Evolutionary conservation across 92 coral and sea anemone genomes (phyloP).

Genomic region (Ricordea florida): DNA sequence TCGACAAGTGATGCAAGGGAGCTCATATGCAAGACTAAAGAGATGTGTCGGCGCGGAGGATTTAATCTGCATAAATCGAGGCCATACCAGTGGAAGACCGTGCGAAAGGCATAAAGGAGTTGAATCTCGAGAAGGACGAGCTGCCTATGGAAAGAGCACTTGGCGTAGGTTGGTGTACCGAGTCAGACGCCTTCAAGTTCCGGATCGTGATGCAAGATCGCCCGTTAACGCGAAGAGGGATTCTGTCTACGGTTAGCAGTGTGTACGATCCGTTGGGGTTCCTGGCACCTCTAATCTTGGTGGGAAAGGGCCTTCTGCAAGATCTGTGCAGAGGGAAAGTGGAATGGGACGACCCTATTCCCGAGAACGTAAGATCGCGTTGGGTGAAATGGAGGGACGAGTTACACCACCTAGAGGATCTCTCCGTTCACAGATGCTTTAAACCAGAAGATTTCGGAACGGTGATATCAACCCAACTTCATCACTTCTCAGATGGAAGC

Average conservation of each 20-base stretch:
- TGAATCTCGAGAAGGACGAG: conserved; percentile 3
- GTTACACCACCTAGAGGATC: conserved; percentile 2
- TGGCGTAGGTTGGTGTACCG: conserved; percentile 38
- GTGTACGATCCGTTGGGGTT: conserved; percentile 43
- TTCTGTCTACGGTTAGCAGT: conserved; percentile 29
- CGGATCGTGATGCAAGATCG: conserved; percentile 34
- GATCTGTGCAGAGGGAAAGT: conserved; percentile 40
- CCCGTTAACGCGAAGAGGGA: conserved; percentile 28
- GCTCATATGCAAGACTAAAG: no score
- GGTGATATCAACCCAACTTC: conserved; percentile 13
- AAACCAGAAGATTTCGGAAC: conserved; percentile 9
- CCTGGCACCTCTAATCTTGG: conserved; percentile 31
- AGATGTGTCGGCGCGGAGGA: conserved; percentile 19
- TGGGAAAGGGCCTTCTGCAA: conserved; percentile 44
- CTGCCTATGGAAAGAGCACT: conserved; percentile 42
- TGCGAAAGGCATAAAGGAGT: conserved; percentile 2
- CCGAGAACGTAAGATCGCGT: conserved; percentile 1
- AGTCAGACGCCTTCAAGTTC: conserved; percentile 45
- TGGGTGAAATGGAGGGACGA: conserved; percentile 35
- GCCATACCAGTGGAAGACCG: conserved; percentile 4
- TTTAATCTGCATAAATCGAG: conserved; percentile 15
- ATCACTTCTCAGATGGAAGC: conserved; percentile 15
- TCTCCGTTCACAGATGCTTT: conserved; percentile 19
- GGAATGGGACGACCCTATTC: conserved; percentile 46
- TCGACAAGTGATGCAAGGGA: no score